phyloP scores from a whole-genome alignment of 2,113 vertebrate genomes.

The Oophaga pumilio region DNA sequence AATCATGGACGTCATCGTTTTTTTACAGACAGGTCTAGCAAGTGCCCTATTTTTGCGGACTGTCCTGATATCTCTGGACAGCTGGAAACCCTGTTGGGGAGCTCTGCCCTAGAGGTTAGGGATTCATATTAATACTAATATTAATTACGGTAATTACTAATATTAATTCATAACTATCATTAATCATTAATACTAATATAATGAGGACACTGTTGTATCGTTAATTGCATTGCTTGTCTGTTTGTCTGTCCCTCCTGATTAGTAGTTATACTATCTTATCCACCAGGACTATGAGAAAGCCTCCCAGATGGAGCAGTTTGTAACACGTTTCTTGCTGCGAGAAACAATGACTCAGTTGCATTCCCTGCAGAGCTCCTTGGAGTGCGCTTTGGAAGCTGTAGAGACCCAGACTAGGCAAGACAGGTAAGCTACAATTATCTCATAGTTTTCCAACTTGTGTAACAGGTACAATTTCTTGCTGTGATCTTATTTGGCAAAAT shows the following conservation, averaged over 20 bases:
- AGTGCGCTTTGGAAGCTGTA: constrained; percentile 91
- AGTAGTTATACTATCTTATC: background rate
- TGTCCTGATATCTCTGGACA: no score
- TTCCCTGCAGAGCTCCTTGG: constrained; percentile 89
- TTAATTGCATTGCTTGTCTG: background rate
- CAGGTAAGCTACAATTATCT: constrained; percentile 64
- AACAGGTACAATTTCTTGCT: background rate
- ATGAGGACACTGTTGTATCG: background rate
- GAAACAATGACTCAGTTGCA: constrained; percentile 92
- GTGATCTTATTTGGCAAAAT: background rate
- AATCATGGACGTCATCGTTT: no score
- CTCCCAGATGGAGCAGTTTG: constrained; percentile 92
- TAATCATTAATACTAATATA: no score
- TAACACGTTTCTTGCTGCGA: constrained; percentile 91
- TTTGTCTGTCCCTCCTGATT: background rate
- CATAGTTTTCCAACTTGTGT: background rate
- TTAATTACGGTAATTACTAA: no score
- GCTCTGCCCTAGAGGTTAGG: no score
- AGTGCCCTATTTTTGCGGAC: no score
- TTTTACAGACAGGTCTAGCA: no score
- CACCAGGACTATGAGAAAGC: constrained; percentile 88
- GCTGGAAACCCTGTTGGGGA: no score
- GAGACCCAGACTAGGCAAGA: constrained; percentile 83
- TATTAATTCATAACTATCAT: no score
- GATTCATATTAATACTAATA: no score